Percentiles rank a stretch among this genome's conserved stretches.
Conservation (phyloP, 2,797 vertebrate genomes). For the Iguana delicatissima region DNA sequence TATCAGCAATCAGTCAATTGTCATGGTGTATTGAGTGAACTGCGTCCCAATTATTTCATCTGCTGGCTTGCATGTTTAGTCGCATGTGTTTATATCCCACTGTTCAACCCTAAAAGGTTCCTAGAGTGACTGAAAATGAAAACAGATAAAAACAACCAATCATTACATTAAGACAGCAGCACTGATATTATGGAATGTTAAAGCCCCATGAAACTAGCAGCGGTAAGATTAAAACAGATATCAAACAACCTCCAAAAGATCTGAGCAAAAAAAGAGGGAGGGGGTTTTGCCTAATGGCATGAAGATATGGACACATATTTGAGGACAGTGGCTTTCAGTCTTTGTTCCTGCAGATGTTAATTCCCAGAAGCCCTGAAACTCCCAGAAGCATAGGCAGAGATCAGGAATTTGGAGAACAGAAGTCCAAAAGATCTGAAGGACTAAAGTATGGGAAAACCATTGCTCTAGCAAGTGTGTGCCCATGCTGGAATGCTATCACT, state of each 20-base stretch:
- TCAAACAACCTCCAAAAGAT: neutral
- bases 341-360: neutral
- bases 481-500: neutral
- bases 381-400: no score
- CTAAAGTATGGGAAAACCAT: no score
- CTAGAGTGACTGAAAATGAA: neutral
- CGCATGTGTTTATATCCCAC: no score
- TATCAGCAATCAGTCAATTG: slow-evolving; percentile 7
- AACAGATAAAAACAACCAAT: neutral
- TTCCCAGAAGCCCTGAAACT: no score
- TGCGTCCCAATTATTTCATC: neutral
- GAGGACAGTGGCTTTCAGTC: neutral
- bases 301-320: neutral
- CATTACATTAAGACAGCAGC: neutral
- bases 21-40: neutral
- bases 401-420: no score
- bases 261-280: no score
- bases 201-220: neutral
- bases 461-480: no score
- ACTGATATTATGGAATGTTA: neutral
- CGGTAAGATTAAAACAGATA: neutral
- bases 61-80: neutral
- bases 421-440: no score
- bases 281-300: neutral
- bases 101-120: neutral